These are phyloP conservation scores for Macrosteles quadrilineatus DNA, from an alignment of 1,140 invertebrate species.

Conservation along the genomic window DNA sequence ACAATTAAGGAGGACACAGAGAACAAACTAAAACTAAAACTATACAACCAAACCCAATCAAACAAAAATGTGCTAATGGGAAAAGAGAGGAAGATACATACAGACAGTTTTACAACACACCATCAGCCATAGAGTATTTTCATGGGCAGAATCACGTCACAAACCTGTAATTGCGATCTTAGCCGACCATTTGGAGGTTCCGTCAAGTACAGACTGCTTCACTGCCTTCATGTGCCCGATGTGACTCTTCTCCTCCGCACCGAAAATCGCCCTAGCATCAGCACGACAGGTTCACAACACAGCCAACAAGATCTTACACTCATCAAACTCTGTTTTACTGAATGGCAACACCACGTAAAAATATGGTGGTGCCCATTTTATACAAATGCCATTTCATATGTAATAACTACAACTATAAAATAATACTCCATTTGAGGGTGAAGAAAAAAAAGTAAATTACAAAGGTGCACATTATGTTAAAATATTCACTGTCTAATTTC, in stretches of 20 bases:
- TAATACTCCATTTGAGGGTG: no score
- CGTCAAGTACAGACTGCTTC: conserved; percentile 98
- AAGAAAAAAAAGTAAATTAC: no score
- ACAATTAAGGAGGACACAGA: no score
- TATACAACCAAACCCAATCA: neutral
- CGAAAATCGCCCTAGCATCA: conserved; percentile 84
- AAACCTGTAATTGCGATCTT: conserved; percentile 99
- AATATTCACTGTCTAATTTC: no score
- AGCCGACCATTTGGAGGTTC: conserved; percentile 99
- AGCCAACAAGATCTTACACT: no score
- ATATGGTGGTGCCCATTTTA: no score
- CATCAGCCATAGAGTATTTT: neutral
- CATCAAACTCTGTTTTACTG: no score
- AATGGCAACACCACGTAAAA: no score
- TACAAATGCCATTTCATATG: no score
- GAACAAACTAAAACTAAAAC: no score
- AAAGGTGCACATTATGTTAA: no score
- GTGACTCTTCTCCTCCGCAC: conserved; percentile 92
- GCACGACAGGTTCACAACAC: neutral
- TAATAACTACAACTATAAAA: no score
- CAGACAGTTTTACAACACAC: conserved; percentile 14
- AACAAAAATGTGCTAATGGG: neutral
- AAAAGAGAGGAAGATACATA: neutral
- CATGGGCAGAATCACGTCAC: conserved; percentile 48
- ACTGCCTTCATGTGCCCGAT: conserved; percentile 95